phyloP scores from a whole-genome alignment of 2,797 vertebrate genomes.

The Myotis planiceps region DNA sequence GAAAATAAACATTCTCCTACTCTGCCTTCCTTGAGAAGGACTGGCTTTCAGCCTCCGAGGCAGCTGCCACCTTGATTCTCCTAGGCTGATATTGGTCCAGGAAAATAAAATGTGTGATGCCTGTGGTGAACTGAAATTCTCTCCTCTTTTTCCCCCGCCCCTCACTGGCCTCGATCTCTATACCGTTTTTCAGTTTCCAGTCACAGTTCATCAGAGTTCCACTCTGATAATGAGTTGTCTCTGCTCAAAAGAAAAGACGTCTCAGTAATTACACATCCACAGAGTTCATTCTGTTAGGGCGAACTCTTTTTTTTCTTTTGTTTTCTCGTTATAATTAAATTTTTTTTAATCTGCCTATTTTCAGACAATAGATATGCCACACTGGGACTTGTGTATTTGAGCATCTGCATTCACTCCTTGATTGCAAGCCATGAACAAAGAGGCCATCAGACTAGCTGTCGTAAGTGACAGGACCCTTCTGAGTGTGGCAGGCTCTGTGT shows the following conservation, averaged over 20 bases:
- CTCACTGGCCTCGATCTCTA: neutral
- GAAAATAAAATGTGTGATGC: neutral
- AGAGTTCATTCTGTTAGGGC: neutral
- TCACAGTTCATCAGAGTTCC: neutral
- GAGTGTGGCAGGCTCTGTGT: neutral
- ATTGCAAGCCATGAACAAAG: neutral
- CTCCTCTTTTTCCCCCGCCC: neutral
- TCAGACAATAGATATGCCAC: neutral
- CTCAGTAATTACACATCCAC: slow-evolving; percentile 48
- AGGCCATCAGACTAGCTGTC: neutral
- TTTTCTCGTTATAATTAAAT: slow-evolving; percentile 60
- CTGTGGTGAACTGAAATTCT: neutral
- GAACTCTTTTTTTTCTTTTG: neutral
- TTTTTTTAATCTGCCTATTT: slow-evolving; percentile 38
- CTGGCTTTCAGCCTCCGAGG: neutral
- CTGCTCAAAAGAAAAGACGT: slow-evolving; percentile 50
- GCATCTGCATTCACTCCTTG: neutral
- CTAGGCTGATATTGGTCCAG: neutral
- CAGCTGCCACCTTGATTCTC: neutral
- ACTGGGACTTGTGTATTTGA: neutral
- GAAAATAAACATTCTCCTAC: neutral
- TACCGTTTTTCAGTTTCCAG: neutral
- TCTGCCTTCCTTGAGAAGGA: neutral
- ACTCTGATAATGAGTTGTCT: slow-evolving; percentile 37
- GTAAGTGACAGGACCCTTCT: neutral